A percentile compares a stretch with the other conserved stretches of the same genome.
Conservation (phyloP, 1,140 invertebrate species). For the Bilobella aurantiaca region DNA sequence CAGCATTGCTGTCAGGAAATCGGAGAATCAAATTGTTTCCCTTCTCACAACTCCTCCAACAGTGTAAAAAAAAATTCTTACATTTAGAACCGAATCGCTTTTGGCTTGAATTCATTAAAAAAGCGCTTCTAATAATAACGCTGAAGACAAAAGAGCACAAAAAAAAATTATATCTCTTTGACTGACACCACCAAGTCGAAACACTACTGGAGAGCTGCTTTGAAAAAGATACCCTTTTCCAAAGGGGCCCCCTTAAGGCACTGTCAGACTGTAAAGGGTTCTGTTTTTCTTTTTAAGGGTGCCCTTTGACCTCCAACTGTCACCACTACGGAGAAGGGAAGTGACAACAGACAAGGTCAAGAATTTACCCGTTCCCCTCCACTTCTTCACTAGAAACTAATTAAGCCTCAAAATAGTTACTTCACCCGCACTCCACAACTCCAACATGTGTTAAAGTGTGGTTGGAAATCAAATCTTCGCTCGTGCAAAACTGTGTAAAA, state of each 20-base stretch:
- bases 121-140: neutral
- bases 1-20: neutral
- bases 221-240: too few species aligned
- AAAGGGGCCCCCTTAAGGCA: neutral
- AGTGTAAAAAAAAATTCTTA: too few species aligned
- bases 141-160: neutral
- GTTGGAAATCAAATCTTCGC: neutral
- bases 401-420: neutral
- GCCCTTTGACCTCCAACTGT: slow-evolving; percentile 7
- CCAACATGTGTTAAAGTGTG: neutral
- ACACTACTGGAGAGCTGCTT: too few species aligned
- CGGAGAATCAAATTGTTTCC: neutral
- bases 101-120: slow-evolving; percentile 4
- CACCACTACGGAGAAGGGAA: neutral
- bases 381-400: neutral
- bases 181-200: neutral
- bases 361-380: slow-evolving; percentile 3
- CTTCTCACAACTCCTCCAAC: neutral
- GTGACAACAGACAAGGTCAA: slow-evolving; percentile 10
- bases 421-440: neutral
- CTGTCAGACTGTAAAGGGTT: neutral
- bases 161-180: neutral
- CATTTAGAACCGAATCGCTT: neutral
- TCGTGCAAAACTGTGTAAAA: too few species aligned
- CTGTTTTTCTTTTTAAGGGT: slow-evolving; percentile 3